Percentiles rank a stretch among this genome's conserved stretches.
phyloP scores from a whole-genome alignment of 2,113 vertebrate genomes.

The Xiphophorus hellerii region DNA sequence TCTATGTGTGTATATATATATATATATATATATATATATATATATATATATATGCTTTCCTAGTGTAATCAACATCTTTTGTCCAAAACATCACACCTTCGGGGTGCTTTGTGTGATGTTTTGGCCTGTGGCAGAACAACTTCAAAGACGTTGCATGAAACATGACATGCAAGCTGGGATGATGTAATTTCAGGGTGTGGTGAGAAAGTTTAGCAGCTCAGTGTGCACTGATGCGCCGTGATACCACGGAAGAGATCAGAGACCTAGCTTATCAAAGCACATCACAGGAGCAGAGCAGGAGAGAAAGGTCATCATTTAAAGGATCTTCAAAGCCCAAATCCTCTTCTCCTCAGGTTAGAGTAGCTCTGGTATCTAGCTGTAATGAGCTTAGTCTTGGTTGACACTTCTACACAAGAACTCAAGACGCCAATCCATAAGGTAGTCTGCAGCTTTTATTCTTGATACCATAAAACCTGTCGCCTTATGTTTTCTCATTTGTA shows the following conservation, averaged over 20 bases:
- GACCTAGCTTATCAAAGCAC: slow-evolving; percentile 74
- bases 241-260: slow-evolving; percentile 61
- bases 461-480: slow-evolving; percentile 32
- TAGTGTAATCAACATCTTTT: slow-evolving; percentile 18
- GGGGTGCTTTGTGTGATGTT: slow-evolving; percentile 15
- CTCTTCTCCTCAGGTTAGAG: slow-evolving; percentile 53
- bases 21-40: too few species aligned
- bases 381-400: slow-evolving; percentile 64
- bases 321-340: slow-evolving; percentile 71
- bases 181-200: slow-evolving; percentile 63
- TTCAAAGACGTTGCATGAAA: slow-evolving; percentile 60
- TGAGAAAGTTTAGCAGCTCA: slow-evolving; percentile 60
- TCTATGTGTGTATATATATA: too few species aligned
- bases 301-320: slow-evolving; percentile 70
- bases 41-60: background rate
- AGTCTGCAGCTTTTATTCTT: slow-evolving; percentile 22
- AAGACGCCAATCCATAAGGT: slow-evolving; percentile 19
- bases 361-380: slow-evolving; percentile 40
- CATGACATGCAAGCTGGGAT: slow-evolving; percentile 50
- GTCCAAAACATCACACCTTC: slow-evolving; percentile 13
- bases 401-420: slow-evolving; percentile 17
- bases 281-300: slow-evolving; percentile 57
- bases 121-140: slow-evolving; percentile 32
- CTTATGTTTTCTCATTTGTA: slow-evolving; percentile 39
- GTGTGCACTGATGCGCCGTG: slow-evolving; percentile 42